Conservation (phyloP, 2,888 invertebrate species). For the Drosophila suboccidentalis region DNA sequence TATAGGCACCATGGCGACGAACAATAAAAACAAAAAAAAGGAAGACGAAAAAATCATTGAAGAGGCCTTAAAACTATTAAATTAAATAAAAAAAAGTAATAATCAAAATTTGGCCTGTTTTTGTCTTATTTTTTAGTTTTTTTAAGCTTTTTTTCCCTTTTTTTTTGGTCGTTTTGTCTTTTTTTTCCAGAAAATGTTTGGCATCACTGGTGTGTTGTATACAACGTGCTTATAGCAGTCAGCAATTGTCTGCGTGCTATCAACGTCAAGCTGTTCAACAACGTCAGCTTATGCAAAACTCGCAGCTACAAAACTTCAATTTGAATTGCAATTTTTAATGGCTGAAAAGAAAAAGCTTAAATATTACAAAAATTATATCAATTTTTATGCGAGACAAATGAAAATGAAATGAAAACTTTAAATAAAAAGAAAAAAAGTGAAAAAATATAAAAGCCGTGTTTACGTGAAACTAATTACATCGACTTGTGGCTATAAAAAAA, state of each 20-base stretch:
- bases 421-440: neutral
- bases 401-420: neutral
- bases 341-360: neutral
- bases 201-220: too few species aligned
- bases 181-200: too few species aligned
- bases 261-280: neutral
- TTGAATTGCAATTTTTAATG: neutral
- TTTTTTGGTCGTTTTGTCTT: too few species aligned
- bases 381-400: neutral
- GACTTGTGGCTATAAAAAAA: neutral
- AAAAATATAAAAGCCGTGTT: neutral
- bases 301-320: neutral
- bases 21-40: too few species aligned
- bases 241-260: neutral
- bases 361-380: neutral
- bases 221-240: neutral
- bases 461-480: constrained; percentile 1
- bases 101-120: too few species aligned
- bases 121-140: too few species aligned
- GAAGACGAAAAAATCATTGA: too few species aligned
- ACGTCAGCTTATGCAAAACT: neutral
- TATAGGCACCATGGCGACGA: too few species aligned
- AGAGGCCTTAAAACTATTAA: too few species aligned
- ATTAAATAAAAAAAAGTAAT: too few species aligned
- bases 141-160: too few species aligned